Evolutionary conservation across 1,140 invertebrate species (phyloP).

Genomic region (Liolophura sinensis): DNA sequence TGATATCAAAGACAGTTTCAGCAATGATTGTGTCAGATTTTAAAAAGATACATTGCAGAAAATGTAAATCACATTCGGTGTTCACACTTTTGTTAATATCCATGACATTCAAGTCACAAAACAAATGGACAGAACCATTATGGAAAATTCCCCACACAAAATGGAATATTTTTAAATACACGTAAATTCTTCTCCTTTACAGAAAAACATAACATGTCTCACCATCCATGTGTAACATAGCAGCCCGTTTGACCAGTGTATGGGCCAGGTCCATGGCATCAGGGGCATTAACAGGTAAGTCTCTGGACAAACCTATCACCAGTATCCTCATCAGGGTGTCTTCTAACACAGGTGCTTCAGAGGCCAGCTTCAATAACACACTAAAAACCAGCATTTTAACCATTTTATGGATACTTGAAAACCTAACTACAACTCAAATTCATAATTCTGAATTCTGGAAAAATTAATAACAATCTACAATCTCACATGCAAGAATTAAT

Average conservation of each 20-base stretch:
- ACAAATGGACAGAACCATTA: no score
- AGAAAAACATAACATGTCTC: no score
- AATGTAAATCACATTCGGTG: no score
- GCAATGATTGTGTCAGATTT: no score
- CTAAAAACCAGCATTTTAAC: slow-evolving; percentile 23
- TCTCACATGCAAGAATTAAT: background rate
- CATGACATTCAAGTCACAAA: no score
- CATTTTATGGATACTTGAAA: slow-evolving; percentile 5
- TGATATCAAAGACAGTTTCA: background rate
- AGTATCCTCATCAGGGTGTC: slow-evolving; percentile 80
- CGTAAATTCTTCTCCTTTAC: no score
- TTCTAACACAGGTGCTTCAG: slow-evolving; percentile 84
- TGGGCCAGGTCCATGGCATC: slow-evolving; percentile 87
- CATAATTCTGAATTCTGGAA: no score
- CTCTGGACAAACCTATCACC: slow-evolving; percentile 82
- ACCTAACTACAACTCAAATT: background rate
- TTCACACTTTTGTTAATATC: no score
- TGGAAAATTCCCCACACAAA: no score
- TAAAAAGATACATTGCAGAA: no score
- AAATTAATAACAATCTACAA: background rate
- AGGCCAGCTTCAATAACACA: slow-evolving; percentile 77
- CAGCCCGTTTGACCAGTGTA: slow-evolving; percentile 81
- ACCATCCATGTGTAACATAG: slow-evolving; percentile 70
- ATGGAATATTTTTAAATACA: no score
- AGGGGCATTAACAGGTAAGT: slow-evolving; percentile 76